These are phyloP conservation scores for Chironex yamaguchii DNA, from an alignment of 30 jellyfish, hydroid and myxozoan genomes.

Conservation along the genomic window DNA sequence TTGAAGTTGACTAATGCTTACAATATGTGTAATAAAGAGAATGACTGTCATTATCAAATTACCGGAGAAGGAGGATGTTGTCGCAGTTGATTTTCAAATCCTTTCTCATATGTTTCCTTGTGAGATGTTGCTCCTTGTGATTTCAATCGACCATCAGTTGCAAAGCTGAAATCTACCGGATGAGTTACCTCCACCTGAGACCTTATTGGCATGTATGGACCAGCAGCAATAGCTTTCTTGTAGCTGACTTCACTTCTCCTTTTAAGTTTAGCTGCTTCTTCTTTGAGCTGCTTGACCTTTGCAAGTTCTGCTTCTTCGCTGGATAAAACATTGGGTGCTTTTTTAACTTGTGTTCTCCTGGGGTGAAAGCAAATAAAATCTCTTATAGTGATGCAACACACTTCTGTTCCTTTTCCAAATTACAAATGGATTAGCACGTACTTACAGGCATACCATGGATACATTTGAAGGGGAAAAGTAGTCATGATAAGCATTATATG, in stretches of 20 bases:
- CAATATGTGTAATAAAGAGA: too few species aligned
- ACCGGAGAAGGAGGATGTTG: conserved; percentile 96
- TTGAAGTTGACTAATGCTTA: too few species aligned
- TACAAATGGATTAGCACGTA: too few species aligned
- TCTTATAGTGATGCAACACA: too few species aligned
- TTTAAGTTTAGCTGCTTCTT: conserved; percentile 69
- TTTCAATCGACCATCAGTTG: conserved; percentile 85
- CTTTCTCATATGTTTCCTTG: conserved; percentile 24
- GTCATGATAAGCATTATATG: too few species aligned
- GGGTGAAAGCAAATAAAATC: too few species aligned
- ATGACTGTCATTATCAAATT: too few species aligned
- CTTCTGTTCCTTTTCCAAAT: too few species aligned
- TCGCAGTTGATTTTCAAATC: conserved; percentile 77
- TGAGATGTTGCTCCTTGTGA: conserved; percentile 82
- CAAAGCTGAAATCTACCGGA: conserved; percentile 85
- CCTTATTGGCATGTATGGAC: conserved; percentile 67
- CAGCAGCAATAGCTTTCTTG: conserved; percentile 79
- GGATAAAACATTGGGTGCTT: conserved; percentile 8
- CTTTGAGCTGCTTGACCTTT: conserved; percentile 71
- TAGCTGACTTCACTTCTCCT: conserved; percentile 54
- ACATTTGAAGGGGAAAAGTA: too few species aligned
- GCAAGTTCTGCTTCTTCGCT: conserved; percentile 78
- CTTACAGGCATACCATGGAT: too few species aligned
- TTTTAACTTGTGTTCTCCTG: conserved; percentile 57
- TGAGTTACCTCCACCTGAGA: conserved; percentile 60